Conservation (phyloP, 2,113 vertebrate genomes). For the Tenrec ecaudatus region DNA sequence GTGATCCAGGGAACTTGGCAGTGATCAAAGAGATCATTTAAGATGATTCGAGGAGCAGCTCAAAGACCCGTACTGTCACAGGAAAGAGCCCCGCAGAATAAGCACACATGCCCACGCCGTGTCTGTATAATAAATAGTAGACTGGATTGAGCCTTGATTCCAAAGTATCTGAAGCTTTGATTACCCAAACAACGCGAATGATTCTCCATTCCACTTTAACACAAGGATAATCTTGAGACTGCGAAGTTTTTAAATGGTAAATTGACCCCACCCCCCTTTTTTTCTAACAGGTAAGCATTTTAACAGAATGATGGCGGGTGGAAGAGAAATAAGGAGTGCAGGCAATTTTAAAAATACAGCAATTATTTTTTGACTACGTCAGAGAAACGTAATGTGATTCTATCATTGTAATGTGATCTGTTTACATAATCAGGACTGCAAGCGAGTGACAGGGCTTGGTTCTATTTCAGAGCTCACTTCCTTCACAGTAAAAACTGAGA, state of each 20-base stretch:
- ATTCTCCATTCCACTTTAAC: slow-evolving; percentile 42
- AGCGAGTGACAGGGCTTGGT: slow-evolving; percentile 25
- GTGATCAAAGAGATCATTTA: background rate
- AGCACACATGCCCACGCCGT: background rate
- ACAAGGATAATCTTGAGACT: slow-evolving; percentile 23
- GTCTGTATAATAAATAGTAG: background rate
- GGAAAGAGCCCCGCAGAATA: background rate
- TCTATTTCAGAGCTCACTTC: slow-evolving; percentile 60
- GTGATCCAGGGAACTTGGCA: rapidly evolving
- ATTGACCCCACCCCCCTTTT: background rate
- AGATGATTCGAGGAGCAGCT: background rate
- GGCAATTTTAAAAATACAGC: slow-evolving; percentile 28
- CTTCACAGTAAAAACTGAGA: slow-evolving; percentile 56
- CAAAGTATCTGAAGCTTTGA: slow-evolving; percentile 36
- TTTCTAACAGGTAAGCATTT: background rate
- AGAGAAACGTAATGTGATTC: slow-evolving; percentile 53
- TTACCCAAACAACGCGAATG: slow-evolving; percentile 43
- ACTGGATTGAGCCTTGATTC: too few species aligned
- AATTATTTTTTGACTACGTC: slow-evolving; percentile 54
- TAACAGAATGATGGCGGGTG: slow-evolving; percentile 20
- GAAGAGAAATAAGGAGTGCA: background rate
- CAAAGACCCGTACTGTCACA: background rate
- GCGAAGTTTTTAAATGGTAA: slow-evolving; percentile 67
- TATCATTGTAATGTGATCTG: slow-evolving; percentile 54
- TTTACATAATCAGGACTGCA: slow-evolving; percentile 48